These are phyloP conservation scores for Falco biarmicus DNA, from an alignment of 2,797 vertebrate species.

Conservation along the genomic window DNA sequence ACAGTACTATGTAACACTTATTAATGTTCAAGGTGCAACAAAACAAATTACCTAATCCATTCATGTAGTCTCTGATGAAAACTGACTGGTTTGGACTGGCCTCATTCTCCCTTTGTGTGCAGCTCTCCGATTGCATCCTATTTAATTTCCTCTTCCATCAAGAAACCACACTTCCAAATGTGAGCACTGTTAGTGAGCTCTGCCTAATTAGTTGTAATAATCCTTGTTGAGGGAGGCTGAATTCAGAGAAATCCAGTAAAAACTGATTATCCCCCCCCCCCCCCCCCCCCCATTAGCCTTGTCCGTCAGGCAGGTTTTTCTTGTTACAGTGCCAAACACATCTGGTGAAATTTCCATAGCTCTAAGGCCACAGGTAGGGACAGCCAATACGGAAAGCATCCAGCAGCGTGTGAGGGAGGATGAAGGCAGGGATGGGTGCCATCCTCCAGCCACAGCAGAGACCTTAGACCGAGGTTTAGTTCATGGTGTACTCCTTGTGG, in stretches of 20 bases:
- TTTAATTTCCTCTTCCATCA: slow-evolving; percentile 25
- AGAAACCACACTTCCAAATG: neutral
- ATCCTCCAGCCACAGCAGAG: neutral
- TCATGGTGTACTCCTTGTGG: neutral
- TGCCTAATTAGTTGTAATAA: slow-evolving; percentile 14
- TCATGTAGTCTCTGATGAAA: neutral
- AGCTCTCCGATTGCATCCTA: neutral
- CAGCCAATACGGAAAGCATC: fast-evolving
- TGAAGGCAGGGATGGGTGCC: fast-evolving
- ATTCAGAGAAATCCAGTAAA: slow-evolving; percentile 11
- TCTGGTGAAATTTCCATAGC: neutral
- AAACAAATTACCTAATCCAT: neutral
- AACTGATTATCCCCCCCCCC: neutral
- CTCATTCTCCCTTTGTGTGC: slow-evolving; percentile 27
- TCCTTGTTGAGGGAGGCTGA: neutral
- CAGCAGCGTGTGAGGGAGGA: neutral
- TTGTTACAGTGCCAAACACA: neutral
- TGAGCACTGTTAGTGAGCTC: neutral
- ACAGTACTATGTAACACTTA: neutral
- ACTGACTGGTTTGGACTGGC: neutral
- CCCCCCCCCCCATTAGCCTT: neutral
- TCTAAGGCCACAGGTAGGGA: neutral
- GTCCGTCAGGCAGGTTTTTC: neutral
- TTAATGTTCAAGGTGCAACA: neutral
- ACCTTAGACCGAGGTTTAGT: neutral